Base-by-base conservation (phyloP, 2,797 vertebrate genomes). In the Ceryle rudis region DNA sequence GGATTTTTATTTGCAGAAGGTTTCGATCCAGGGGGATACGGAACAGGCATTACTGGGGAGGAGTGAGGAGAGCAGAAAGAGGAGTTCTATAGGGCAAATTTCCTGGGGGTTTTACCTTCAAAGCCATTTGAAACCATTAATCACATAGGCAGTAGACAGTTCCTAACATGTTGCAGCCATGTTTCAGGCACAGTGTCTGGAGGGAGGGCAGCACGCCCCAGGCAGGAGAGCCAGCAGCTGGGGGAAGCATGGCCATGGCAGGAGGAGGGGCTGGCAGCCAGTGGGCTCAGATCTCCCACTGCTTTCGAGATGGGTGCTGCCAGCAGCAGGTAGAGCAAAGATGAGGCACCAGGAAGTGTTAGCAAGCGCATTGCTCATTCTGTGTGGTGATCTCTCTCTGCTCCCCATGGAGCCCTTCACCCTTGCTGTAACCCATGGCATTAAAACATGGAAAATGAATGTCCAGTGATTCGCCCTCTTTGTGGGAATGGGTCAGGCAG, bases 131-230 rank as follows among this genome's bases (percentile, higher is more conserved):
- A 28, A 85, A 87, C 29, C 26, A 6, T 73, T 37, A 37, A 39
- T 65, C 55, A 22, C 12, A 14, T 8, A 42, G 44, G 47, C 51
- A 87, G 64, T 7, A 31, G 54, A 29, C 3, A 2, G 10, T 44
- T 90, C 69, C 79, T 74, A 41, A n/a, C 58, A 60, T 4, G 1
- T 8, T 51, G 54, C 42, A 62, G 37, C 28, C 21, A 9, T 9
- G 23, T 51, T 74, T 39, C 0, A 0, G 70, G 42, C 44, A 33
- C 21, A 25, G 64, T 55, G 66, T 54, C 26, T 11, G 28, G 23
- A 75, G 35, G 60, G 35, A 61, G 47, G 33, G 73, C 61, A 49
- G 31, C 2, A 4, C 0, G 7, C 9, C 23, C 14, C 0, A 0
- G 37, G 47, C 57, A 89, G 79, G 66, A 62, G 42, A 33, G 61